Conservation (phyloP, 2,888 invertebrate genomes). For the Dolichomitus sp. region DNA sequence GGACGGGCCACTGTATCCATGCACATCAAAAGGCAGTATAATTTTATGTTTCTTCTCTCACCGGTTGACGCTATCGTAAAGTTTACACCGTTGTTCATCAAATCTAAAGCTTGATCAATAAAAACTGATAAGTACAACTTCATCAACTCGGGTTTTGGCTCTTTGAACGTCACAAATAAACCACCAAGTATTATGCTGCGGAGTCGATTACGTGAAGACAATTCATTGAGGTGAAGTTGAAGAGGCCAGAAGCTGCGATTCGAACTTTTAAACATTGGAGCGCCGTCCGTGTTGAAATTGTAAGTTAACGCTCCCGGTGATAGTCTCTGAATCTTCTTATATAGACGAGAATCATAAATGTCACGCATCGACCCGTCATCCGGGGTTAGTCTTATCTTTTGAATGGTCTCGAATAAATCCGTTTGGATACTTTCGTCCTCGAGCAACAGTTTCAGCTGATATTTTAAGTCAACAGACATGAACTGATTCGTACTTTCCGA, state of each 20-base stretch:
- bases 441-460: constrained; percentile 58
- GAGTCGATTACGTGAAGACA: constrained; percentile 48
- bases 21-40: constrained; percentile 33
- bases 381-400: constrained; percentile 16
- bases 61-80: constrained; percentile 19
- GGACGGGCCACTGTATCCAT: constrained; percentile 54
- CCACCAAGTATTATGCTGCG: constrained; percentile 49
- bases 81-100: constrained; percentile 40
- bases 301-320: constrained; percentile 24
- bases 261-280: constrained; percentile 58
- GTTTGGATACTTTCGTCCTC: neutral
- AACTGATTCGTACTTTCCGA: constrained; percentile 57
- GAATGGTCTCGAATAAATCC: constrained; percentile 28
- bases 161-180: constrained; percentile 57
- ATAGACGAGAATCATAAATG: constrained; percentile 52
- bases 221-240: constrained; percentile 60
- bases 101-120: constrained; percentile 52
- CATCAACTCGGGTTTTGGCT: constrained; percentile 62
- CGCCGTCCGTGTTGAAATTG: constrained; percentile 64
- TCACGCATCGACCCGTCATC: constrained; percentile 36
- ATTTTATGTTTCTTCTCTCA: constrained; percentile 31
- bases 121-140: constrained; percentile 61
- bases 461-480: constrained; percentile 62
- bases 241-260: constrained; percentile 62
- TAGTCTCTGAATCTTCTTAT: constrained; percentile 43